These are phyloP conservation scores for Mellilla xanthometata DNA, from an alignment of 2,888 invertebrate species.

Conservation along the genomic window DNA sequence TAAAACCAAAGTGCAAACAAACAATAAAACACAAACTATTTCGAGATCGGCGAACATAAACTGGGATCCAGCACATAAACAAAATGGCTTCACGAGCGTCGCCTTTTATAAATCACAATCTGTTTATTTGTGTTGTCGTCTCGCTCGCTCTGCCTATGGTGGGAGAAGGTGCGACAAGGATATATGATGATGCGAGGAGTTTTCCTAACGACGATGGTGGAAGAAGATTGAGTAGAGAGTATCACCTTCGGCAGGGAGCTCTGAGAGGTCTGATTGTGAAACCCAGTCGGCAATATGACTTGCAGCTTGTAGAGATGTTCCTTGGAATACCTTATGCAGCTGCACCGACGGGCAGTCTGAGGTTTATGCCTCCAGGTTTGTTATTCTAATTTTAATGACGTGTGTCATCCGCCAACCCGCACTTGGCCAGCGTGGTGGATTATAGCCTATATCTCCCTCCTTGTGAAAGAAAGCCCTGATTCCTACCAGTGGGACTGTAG, in stretches of 20 bases:
- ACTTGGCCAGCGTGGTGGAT: no score
- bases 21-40: constrained; percentile 64
- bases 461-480: no score
- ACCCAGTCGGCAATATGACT: constrained; percentile 83
- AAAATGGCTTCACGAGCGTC: constrained; percentile 77
- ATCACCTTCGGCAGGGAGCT: constrained; percentile 86
- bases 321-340: constrained; percentile 92
- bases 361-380: constrained; percentile 93
- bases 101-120: constrained; percentile 68
- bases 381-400: not conserved
- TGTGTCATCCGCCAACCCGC: no score
- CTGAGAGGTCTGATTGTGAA: constrained; percentile 86
- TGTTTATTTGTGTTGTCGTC: constrained; percentile 78
- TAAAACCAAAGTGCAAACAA: constrained; percentile 66
- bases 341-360: constrained; percentile 87
- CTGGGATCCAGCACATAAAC: constrained; percentile 63
- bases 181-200: constrained; percentile 59
- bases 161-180: constrained; percentile 61
- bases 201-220: constrained; percentile 59
- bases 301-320: constrained; percentile 88
- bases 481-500: no score
- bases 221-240: constrained; percentile 80
- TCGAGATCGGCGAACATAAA: constrained; percentile 59
- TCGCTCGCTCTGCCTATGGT: constrained; percentile 71
- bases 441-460: no score